Evolutionary conservation across 2,797 vertebrate genomes (phyloP).

Genomic region (Danio aesculapii): DNA sequence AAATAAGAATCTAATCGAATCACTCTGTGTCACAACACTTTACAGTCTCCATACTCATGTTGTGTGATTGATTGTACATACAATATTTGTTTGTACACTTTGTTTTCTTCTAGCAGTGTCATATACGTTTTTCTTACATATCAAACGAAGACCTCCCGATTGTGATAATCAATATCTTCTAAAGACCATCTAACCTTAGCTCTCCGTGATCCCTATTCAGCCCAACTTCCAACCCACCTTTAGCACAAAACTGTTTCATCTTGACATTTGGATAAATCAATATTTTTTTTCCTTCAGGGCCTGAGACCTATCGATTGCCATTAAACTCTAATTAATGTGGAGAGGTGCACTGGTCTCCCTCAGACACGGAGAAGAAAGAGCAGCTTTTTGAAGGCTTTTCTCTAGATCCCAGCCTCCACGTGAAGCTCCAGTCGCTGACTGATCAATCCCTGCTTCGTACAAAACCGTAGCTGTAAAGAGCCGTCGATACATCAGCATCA

Average conservation of each 20-base stretch:
- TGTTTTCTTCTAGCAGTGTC: not conserved
- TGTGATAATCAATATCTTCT: constrained; percentile 31
- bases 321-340: constrained; percentile 66
- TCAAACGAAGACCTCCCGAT: constrained; percentile 7
- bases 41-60: not conserved
- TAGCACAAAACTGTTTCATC: constrained; percentile 65
- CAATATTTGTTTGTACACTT: not conserved
- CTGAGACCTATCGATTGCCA: constrained; percentile 63
- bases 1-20: too few relatives aligned
- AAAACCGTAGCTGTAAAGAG: constrained; percentile 13
- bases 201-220: constrained; percentile 40
- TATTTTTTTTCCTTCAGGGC: constrained; percentile 53
- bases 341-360: constrained; percentile 45
- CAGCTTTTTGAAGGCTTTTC: constrained; percentile 31
- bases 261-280: constrained; percentile 66
- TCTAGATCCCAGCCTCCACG: constrained; percentile 42
- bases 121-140: constrained; percentile 4
- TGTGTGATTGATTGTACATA: not conserved
- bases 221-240: constrained; percentile 17
- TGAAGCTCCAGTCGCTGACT: not conserved
- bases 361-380: constrained; percentile 51
- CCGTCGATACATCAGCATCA: constrained; percentile 23
- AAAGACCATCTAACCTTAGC: constrained; percentile 41
- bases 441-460: constrained; percentile 3
- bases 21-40: not conserved